Base-by-base conservation (phyloP, 2,888 invertebrate species). In the Parapristionchus giblindavisi region DNA sequence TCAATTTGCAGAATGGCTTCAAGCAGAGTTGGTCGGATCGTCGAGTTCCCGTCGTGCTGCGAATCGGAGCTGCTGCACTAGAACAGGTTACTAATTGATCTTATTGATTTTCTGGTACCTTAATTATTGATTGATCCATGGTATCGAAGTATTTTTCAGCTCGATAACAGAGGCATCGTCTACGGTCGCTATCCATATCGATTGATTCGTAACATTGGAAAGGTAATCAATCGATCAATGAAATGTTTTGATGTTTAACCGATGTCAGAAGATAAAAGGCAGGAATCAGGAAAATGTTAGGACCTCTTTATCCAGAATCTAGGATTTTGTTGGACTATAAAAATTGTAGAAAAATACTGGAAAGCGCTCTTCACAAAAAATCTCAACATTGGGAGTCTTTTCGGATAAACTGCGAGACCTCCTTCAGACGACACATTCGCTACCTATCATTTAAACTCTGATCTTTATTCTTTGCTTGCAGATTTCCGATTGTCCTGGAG, bases 11-110 rank as follows among this genome's bases (percentile, higher is more conserved):
- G 73, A 27, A 38, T 89, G 94, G 94, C 5, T 94, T 93, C 89
- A 98, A 99, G 90, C 93, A 94, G 88, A 96, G 97, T 87, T 99
- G 98, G 97, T 95, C 96, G 63, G 96, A 96, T 72, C 93, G 93
- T 48, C 92, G 94, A 78, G 91, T 96, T 56, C 94, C 95, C 0
- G 92, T 95, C 27, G 92, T 94, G 34, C 90, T 99, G 77, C 95
- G 96, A 91, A 93, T 96, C 1, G 94, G 94, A n/a, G 93, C 94
- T 0, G 93, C 93, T 88, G 94, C 95, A 38, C 89, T 99, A 75
- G 94, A 96, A 88, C 98, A 98, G 89, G 73, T 73, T 32, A 56
- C 56, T 2, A 2, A 29, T 4, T 11, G 21, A 11, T 34, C 34
- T 29, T 11, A 1, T 32, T 6, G 3, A 24, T 14, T 5, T n/a